phyloP scores from a whole-genome alignment of 2,113 vertebrate genomes.

The Maccullochella peelii region DNA sequence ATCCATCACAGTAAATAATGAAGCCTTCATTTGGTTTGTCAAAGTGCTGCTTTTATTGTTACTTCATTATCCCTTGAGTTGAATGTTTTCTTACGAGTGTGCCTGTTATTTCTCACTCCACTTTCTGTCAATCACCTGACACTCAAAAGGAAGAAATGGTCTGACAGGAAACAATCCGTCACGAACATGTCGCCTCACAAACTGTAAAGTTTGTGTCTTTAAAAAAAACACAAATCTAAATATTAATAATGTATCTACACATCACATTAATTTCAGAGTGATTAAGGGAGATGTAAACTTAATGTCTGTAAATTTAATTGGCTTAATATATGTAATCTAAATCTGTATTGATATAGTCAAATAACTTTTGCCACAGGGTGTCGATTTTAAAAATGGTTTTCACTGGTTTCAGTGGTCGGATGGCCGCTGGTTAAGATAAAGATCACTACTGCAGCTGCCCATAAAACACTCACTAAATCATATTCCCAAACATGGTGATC shows the following conservation, averaged over 20 bases:
- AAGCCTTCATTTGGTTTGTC: slow-evolving; percentile 18
- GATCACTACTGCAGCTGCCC: not conserved
- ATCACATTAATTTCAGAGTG: not conserved
- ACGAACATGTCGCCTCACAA: not conserved
- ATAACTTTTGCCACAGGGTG: not conserved
- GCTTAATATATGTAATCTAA: not conserved
- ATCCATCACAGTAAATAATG: slow-evolving; percentile 26
- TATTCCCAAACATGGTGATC: not conserved
- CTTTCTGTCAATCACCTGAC: slow-evolving; percentile 19
- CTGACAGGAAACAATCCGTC: slow-evolving; percentile 12
- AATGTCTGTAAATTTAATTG: not conserved
- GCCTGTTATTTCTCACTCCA: slow-evolving; percentile 15
- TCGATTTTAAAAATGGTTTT: not conserved
- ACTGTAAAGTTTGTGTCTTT: not conserved
- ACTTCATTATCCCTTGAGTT: slow-evolving; percentile 24
- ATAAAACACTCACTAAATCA: not conserved
- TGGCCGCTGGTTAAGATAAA: not conserved
- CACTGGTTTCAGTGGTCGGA: not conserved
- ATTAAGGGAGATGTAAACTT: not conserved
- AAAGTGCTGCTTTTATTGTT: slow-evolving; percentile 26
- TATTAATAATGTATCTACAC: not conserved
- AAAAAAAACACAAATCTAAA: not conserved
- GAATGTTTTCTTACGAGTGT: not conserved
- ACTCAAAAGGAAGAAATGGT: not conserved
- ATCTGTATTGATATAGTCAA: too few species aligned